A percentile compares a stretch with the other conserved stretches of the same genome.
These are phyloP conservation scores for Exephanes ischioxanthus DNA, from an alignment of 2,888 invertebrate genomes.

Conservation along the genomic window DNA sequence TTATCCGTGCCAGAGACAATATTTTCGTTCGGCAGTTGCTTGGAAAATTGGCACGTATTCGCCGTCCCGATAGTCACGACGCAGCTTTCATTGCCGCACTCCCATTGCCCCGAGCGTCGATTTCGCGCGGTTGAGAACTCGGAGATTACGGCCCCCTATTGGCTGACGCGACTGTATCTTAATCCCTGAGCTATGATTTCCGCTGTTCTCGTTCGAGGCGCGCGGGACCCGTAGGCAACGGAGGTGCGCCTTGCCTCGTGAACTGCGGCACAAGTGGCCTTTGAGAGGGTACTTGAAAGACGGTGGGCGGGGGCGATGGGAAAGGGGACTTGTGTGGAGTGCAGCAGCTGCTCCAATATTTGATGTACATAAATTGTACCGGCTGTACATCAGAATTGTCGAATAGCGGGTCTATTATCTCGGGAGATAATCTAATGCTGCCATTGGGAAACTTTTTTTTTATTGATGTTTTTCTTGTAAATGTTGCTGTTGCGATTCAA, in stretches of 20 bases:
- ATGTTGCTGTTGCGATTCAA: not conserved
- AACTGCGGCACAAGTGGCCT: conserved; percentile 26
- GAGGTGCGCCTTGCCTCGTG: conserved; percentile 6
- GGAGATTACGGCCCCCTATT: conserved; percentile 14
- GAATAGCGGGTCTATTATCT: not conserved
- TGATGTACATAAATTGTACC: not conserved
- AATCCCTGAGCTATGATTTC: conserved; percentile 38
- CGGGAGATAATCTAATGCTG: not conserved
- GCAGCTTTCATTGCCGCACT: conserved; percentile 17
- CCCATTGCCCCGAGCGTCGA: conserved; percentile 3
- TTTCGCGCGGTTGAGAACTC: not conserved
- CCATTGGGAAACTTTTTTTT: not conserved
- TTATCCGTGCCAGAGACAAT: not conserved
- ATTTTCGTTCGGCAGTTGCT: conserved; percentile 7
- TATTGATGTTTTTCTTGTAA: not conserved
- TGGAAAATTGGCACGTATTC: conserved; percentile 32
- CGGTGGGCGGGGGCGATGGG: not conserved
- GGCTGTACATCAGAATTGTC: not conserved
- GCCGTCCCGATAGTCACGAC: not conserved
- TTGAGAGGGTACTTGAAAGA: conserved; percentile 21
- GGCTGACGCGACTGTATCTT: conserved; percentile 30
- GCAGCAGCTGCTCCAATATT: conserved; percentile 1
- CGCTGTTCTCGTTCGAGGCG: not conserved
- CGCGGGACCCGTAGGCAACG: not conserved
- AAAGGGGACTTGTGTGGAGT: not conserved